Conservation (phyloP, 1,140 invertebrate species). For the Thaumetopoea pityocampa region DNA sequence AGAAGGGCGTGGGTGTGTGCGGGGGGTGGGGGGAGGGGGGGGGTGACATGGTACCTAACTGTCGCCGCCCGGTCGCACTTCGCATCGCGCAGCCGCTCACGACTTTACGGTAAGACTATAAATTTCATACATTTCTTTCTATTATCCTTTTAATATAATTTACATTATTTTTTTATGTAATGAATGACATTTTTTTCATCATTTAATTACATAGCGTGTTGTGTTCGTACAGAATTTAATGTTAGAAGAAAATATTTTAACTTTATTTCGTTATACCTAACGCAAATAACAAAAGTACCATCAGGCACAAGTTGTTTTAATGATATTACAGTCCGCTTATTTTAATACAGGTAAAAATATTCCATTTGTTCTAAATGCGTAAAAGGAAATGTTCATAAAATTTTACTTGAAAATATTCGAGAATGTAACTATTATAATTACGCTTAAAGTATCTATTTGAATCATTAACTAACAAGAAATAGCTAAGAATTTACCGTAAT, state of each 20-base stretch:
- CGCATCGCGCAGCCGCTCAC: slow-evolving; percentile 45
- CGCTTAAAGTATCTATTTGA: too few relatives aligned
- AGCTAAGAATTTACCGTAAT: too few relatives aligned
- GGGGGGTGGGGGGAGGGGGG: slow-evolving; percentile 27
- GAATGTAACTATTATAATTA: too few relatives aligned
- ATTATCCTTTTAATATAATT: slow-evolving; percentile 12
- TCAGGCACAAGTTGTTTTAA: too few relatives aligned
- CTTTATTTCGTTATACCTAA: not conserved
- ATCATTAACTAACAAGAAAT: too few relatives aligned
- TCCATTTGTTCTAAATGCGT: too few relatives aligned
- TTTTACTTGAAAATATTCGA: too few relatives aligned
- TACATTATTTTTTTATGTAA: slow-evolving; percentile 8
- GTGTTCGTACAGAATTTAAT: not conserved
- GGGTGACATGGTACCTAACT: slow-evolving; percentile 30
- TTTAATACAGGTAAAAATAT: too few relatives aligned
- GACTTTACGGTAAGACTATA: slow-evolving; percentile 37
- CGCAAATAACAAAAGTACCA: slow-evolving; percentile 21
- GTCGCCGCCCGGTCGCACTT: slow-evolving; percentile 40
- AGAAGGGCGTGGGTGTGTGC: slow-evolving; percentile 27
- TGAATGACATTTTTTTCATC: slow-evolving; percentile 8
- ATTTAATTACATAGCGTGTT: slow-evolving; percentile 13
- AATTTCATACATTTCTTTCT: slow-evolving; percentile 20
- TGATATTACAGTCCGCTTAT: too few relatives aligned
- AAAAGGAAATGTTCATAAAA: too few relatives aligned
- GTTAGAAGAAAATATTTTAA: slow-evolving; percentile 1